Percentiles rank a stretch among this genome's conserved stretches.
phyloP scores from a whole-genome alignment of 2,797 vertebrate species.

The Myotis daubentonii region DNA sequence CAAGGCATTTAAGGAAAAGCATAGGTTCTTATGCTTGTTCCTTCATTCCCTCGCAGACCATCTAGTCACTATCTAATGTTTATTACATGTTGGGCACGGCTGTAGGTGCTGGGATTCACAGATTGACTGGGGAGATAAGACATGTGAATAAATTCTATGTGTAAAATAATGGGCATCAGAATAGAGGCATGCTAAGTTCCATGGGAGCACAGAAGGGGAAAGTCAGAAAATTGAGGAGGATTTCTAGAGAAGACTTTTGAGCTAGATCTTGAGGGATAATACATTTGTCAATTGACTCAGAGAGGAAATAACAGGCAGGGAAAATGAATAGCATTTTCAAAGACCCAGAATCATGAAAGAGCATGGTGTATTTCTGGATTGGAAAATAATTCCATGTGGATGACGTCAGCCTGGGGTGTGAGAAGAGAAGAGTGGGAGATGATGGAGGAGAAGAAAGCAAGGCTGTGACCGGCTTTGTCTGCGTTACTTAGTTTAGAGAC shows the following conservation, averaged over 20 bases:
- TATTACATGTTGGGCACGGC: neutral
- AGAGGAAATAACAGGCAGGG: neutral
- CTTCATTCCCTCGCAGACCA: neutral
- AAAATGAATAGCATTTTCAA: neutral
- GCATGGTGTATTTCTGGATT: neutral
- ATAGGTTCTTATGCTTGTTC: neutral
- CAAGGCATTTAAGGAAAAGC: slow-evolving; percentile 14
- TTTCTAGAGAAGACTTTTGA: neutral
- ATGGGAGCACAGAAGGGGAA: neutral
- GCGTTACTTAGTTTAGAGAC: neutral
- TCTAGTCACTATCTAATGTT: neutral
- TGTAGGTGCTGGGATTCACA: neutral
- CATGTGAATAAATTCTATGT: neutral
- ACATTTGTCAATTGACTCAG: neutral
- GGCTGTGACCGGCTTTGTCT: neutral
- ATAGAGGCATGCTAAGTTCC: neutral
- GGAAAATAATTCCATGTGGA: neutral
- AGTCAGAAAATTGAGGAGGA: neutral
- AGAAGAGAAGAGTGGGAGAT: neutral
- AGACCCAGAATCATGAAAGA: neutral
- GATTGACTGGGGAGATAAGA: neutral
- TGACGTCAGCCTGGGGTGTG: neutral
- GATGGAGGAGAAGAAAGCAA: neutral
- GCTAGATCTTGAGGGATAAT: neutral
- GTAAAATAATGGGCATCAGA: neutral